These are phyloP conservation scores for Octonoba sinensis DNA, from an alignment of 2,888 invertebrate species.

Conservation along the genomic window DNA sequence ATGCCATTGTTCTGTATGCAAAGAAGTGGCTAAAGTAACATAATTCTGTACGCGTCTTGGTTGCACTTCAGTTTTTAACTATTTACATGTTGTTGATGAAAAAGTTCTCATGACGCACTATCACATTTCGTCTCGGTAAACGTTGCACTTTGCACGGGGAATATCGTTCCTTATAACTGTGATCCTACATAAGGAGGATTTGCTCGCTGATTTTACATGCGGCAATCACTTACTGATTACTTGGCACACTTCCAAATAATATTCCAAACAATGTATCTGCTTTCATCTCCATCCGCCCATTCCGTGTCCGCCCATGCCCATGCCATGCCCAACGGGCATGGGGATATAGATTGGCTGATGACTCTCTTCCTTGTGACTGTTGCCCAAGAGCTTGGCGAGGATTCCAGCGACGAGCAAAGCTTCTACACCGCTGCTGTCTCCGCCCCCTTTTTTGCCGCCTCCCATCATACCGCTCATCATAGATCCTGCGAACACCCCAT, in stretches of 20 bases:
- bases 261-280: neutral
- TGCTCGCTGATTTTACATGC: neutral
- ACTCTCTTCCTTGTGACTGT: neutral
- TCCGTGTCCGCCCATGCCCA: conserved; percentile 12
- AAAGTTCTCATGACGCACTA: neutral
- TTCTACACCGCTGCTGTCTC: conserved; percentile 29
- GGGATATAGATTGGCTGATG: conserved; percentile 15
- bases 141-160: neutral
- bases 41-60: no score
- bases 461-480: conserved; percentile 21
- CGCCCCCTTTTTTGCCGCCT: conserved; percentile 17
- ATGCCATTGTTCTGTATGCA: no score
- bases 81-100: neutral
- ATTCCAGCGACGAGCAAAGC: conserved; percentile 45
- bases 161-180: neutral
- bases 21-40: no score
- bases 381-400: conserved; percentile 29
- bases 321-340: conserved; percentile 21
- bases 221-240: no score
- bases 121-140: neutral
- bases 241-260: no score
- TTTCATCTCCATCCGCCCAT: conserved; percentile 24
- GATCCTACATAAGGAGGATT: neutral
- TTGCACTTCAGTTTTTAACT: neutral
- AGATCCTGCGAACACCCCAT: neutral